phyloP scores from a whole-genome alignment of 2,113 vertebrate species.

The Rhea americana region DNA sequence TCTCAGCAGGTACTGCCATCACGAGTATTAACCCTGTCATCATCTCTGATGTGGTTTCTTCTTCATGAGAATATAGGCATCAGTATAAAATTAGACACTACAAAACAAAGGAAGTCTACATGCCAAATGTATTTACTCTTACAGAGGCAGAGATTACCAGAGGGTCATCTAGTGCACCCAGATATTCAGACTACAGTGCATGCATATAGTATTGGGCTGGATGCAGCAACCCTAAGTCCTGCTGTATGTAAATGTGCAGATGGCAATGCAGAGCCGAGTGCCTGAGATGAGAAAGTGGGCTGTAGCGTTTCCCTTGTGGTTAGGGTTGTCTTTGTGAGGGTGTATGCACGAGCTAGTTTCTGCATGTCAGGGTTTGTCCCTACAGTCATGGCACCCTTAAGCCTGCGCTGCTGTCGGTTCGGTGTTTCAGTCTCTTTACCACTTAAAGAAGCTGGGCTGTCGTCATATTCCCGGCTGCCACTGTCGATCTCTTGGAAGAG shows the following conservation, averaged over 20 bases:
- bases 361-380: not conserved
- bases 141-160: not conserved
- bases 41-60: not conserved
- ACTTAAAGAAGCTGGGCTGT: not conserved
- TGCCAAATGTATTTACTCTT: not conserved
- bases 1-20: not conserved
- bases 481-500: not conserved
- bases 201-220: fast-evolving
- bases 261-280: not conserved
- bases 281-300: not conserved
- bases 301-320: not conserved
- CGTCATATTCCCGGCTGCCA: not conserved
- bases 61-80: not conserved
- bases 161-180: too few species aligned
- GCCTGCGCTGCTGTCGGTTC: not conserved
- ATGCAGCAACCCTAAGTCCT: not conserved
- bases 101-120: not conserved
- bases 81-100: not conserved
- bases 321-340: not conserved
- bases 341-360: not conserved
- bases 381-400: not conserved
- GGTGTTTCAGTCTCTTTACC: not conserved
- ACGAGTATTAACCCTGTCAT: not conserved
- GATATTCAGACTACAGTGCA: too few species aligned
- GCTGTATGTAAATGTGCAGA: not conserved